A percentile compares a stretch with the other conserved stretches of the same genome.
phyloP scores from a whole-genome alignment of 2,888 invertebrate species.

The Lomographa bimaculata region DNA sequence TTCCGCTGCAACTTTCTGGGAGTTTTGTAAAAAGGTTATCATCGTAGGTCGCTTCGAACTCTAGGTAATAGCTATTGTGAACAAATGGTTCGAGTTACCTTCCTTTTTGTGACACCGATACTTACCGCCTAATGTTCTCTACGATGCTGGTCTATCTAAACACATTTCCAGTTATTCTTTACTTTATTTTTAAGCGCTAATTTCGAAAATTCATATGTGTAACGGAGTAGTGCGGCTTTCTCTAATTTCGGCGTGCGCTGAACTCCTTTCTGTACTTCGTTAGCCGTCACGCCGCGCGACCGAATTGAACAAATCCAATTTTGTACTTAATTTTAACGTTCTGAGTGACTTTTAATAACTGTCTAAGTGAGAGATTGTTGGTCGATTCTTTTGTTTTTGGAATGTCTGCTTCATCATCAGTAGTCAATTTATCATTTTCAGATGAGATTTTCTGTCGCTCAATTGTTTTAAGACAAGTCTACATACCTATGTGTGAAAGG shows the following conservation, averaged over 20 bases:
- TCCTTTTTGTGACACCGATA: too few species aligned
- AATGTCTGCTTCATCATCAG: too few species aligned
- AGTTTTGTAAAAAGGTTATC: too few species aligned
- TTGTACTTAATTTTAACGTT: slow-evolving; percentile 25
- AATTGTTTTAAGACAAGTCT: too few species aligned
- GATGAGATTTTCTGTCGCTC: too few species aligned
- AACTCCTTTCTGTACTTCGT: slow-evolving; percentile 55
- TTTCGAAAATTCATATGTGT: slow-evolving; percentile 57
- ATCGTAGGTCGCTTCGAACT: too few species aligned
- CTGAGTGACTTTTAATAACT: slow-evolving; percentile 29
- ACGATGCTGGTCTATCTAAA: slow-evolving; percentile 4
- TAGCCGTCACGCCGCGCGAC: slow-evolving; percentile 30
- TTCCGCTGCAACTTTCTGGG: too few species aligned
- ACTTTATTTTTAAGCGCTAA: slow-evolving; percentile 38
- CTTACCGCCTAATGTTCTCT: too few species aligned
- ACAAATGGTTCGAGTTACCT: too few species aligned
- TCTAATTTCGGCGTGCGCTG: slow-evolving; percentile 56
- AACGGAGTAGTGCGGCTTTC: slow-evolving; percentile 72
- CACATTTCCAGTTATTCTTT: slow-evolving; percentile 6
- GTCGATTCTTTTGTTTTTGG: slow-evolving; percentile 4
- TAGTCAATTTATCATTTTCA: too few species aligned
- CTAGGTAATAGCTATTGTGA: too few species aligned
- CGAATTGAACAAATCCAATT: slow-evolving; percentile 33
- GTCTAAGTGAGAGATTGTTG: slow-evolving; percentile 12
- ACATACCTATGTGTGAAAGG: too few species aligned